Percentiles rank a stretch among this genome's conserved stretches.
These are phyloP conservation scores for Scolopax mira DNA, from an alignment of 2,113 vertebrate genomes.

Conservation along the genomic window DNA sequence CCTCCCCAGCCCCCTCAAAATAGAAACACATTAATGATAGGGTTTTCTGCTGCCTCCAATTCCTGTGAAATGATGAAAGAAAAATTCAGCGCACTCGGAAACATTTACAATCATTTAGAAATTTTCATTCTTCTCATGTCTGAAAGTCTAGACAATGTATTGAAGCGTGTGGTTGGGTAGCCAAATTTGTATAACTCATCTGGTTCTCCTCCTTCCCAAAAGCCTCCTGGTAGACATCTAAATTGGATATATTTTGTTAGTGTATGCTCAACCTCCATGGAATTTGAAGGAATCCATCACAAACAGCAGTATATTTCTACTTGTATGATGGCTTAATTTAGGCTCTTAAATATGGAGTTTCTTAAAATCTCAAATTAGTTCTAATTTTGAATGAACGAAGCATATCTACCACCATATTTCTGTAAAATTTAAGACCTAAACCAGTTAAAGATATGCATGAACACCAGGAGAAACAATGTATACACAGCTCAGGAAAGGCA, in stretches of 20 bases:
- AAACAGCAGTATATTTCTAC: not conserved
- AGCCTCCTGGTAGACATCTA: not conserved
- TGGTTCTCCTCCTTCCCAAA: not conserved
- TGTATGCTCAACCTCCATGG: not conserved
- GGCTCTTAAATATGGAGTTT: not conserved
- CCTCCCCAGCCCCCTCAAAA: not conserved
- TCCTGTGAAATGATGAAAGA: not conserved
- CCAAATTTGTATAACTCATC: not conserved
- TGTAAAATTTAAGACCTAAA: not conserved
- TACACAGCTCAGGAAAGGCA: not conserved
- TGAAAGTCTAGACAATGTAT: not conserved
- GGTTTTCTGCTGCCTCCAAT: not conserved
- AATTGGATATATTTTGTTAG: not conserved
- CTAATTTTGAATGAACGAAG: not conserved
- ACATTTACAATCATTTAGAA: not conserved
- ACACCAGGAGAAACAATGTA: not conserved
- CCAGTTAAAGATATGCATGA: not conserved
- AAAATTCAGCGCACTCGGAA: not conserved
- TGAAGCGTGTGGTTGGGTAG: not conserved
- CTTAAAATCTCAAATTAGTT: not conserved
- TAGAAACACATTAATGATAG: not conserved
- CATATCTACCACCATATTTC: not conserved
- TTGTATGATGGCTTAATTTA: not conserved
- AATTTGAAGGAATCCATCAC: not conserved
- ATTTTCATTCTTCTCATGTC: not conserved